Evolutionary conservation across 2,797 vertebrate species (phyloP).

Genomic region (Coccyzus lansbergi): DNA sequence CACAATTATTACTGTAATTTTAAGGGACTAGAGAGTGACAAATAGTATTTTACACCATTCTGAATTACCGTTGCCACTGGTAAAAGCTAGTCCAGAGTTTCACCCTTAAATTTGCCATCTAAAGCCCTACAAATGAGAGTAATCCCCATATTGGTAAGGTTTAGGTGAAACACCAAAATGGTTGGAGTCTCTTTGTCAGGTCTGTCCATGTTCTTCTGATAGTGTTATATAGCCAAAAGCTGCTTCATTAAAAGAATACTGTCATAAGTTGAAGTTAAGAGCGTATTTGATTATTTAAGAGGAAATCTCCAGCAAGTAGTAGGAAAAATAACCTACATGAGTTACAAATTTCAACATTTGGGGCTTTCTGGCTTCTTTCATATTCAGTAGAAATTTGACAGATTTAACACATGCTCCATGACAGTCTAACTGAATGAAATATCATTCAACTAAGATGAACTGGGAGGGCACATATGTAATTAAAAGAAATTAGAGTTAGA

Average conservation of each 20-base stretch:
- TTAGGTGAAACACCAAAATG: background rate
- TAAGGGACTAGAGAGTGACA: background rate
- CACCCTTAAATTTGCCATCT: background rate
- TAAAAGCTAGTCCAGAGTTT: background rate
- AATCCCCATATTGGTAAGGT: background rate
- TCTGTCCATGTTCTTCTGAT: background rate
- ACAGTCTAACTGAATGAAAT: background rate
- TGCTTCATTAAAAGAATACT: background rate
- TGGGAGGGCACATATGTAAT: background rate
- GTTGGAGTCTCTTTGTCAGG: background rate
- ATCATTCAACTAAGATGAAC: background rate
- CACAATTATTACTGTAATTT: background rate
- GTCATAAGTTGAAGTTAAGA: background rate
- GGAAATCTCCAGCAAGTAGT: background rate
- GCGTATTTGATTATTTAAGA: background rate
- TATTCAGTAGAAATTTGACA: background rate
- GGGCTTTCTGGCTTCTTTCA: background rate
- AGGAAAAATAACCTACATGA: background rate
- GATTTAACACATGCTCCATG: background rate
- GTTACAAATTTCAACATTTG: background rate
- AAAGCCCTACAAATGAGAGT: background rate
- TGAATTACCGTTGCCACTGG: background rate
- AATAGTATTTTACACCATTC: background rate
- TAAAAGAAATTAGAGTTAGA: background rate
- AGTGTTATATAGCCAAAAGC: background rate